phyloP scores from a whole-genome alignment of 2,797 vertebrate genomes.

The Microctenopoma stevenorrisi region DNA sequence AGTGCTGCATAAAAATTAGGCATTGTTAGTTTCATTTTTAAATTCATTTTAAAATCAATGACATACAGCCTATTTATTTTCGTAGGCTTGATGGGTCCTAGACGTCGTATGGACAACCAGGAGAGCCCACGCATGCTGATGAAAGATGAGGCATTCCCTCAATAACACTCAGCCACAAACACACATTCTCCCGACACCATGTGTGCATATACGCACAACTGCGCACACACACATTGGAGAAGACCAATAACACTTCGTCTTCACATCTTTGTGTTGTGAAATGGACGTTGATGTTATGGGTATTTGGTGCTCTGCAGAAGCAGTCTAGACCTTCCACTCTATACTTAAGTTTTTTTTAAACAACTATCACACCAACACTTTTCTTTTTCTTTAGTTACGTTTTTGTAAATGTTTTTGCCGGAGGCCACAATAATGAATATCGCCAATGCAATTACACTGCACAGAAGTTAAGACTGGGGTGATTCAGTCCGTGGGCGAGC shows the following conservation, averaged over 20 bases:
- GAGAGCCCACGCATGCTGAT: conserved; percentile 83
- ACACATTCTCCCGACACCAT: conserved; percentile 45
- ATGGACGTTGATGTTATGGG: conserved; percentile 58
- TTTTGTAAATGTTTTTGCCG: conserved; percentile 51
- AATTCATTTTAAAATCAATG: neutral
- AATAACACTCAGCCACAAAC: conserved; percentile 64
- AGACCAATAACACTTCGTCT: conserved; percentile 65
- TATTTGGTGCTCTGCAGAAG: conserved; percentile 67
- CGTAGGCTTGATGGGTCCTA: conserved; percentile 82
- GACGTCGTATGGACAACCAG: conserved; percentile 82
- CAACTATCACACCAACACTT: conserved; percentile 64
- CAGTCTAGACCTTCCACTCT: conserved; percentile 71
- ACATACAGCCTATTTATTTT: conserved; percentile 16
- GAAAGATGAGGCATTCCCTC: conserved; percentile 84
- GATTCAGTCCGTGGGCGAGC: conserved; percentile 41
- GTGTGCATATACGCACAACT: conserved; percentile 30
- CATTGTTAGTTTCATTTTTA: too few relatives aligned
- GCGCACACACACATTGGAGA: conserved; percentile 26
- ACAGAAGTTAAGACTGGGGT: conserved; percentile 55
- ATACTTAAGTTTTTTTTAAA: conserved; percentile 71
- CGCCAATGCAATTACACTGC: conserved; percentile 44
- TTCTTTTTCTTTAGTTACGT: conserved; percentile 24
- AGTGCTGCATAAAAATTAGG: too few relatives aligned
- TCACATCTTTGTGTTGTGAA: conserved; percentile 57
- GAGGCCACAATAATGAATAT: conserved; percentile 60